These are phyloP conservation scores for Hybognathus amarus DNA, from an alignment of 2,797 vertebrate species.

Conservation along the genomic window DNA sequence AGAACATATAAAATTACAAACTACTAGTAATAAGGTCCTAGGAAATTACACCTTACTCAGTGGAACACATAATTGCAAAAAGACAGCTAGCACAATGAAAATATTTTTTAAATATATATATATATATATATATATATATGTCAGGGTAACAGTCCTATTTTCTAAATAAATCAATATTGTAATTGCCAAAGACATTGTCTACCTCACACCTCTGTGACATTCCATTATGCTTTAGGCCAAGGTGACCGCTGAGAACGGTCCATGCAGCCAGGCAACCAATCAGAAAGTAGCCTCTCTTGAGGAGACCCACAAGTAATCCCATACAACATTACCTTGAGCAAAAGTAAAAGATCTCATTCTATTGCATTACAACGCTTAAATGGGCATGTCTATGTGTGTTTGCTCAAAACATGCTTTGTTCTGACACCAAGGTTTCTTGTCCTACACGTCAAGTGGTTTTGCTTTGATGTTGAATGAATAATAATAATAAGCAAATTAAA, in stretches of 20 bases:
- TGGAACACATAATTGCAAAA: background rate
- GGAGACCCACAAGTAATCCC: conserved; percentile 28
- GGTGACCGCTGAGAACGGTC: conserved; percentile 23
- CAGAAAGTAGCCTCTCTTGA: conserved; percentile 9
- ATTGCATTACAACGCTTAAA: background rate
- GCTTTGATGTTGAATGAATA: background rate
- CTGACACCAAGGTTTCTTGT: background rate
- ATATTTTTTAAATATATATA: background rate
- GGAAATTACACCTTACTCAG: background rate
- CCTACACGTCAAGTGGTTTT: background rate
- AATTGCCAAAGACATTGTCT: conserved; percentile 4
- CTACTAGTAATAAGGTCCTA: too few species aligned
- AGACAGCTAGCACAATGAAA: background rate
- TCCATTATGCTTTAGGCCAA: conserved; percentile 18
- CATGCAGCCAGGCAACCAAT: background rate
- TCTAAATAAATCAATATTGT: conserved; percentile 13
- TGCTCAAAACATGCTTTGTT: conserved; percentile 16
- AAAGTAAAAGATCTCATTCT: conserved; percentile 20
- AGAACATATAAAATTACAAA: too few species aligned
- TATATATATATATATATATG: background rate
- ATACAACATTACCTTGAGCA: conserved; percentile 24
- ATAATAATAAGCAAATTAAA: background rate
- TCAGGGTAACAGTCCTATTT: background rate
- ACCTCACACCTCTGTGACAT: conserved; percentile 25
- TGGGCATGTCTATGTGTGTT: background rate